Base-by-base conservation (phyloP, 2,888 invertebrate genomes). In the Eupeodes latifasciatus region DNA sequence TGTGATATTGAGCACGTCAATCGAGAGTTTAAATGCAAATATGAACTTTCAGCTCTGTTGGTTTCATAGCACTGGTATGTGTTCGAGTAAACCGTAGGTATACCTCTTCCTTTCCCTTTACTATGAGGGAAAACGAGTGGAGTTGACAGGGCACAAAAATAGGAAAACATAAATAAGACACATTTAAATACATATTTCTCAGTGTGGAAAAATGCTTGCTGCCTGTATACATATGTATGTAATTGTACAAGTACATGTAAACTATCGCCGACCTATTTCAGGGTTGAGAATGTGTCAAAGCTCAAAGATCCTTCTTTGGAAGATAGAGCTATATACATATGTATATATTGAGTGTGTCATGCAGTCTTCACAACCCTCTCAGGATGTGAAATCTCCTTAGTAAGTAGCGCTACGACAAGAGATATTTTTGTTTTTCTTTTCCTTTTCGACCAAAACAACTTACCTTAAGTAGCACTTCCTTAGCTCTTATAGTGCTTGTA, bases 1-100 rank as follows among this genome's bases (percentile, higher is more conserved):
- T 36, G 57, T 75, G 64, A 81, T 82, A 87, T 87, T 80, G 84
- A 84, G 84, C 53, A 81, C 74, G 81, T 84, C 88, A 84, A 81
- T 88, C 81, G 81, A 59, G 57, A 80, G 80, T 77, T 83, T 55
- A 80, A 83, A 87, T 80, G 80, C 80, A 80, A 83, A 72, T 69
- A 67, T 53, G 61, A 81, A 74, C 55, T 78, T 74, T 49, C 55
- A 74, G 34, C 78, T 66, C 44, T 40, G 57, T 53, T 78, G 66
- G 44, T 49, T 1, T 0, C 40, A 11, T 9, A n/a, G 19, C 3
- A 4, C 47, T 5, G 4, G 12, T 59, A 19, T 27, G 5, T 12
- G 14, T 47, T 19, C 14, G 64, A 36, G 19, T 27, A 19, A 19
- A 19, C 1, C 19, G 19, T 19, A 19, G 19, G 19, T 1, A n/a